Base-by-base conservation (phyloP, 2,797 vertebrate species). In the Amazonetta brasiliensis region DNA sequence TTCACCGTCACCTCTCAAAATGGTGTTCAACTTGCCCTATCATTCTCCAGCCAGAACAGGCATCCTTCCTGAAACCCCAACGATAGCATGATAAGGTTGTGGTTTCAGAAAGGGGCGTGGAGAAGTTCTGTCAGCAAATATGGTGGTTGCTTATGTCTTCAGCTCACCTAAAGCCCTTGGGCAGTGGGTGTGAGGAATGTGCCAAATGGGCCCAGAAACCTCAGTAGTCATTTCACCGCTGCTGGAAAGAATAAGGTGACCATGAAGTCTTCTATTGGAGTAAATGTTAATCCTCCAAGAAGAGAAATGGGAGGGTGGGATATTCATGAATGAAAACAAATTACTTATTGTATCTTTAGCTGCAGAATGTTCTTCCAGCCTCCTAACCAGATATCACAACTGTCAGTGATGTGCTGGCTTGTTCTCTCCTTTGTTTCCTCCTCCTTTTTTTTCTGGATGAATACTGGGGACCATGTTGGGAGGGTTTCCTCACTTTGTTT, bases 41-140 rank as follows among this genome's bases (percentile, higher is more conserved):
- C 80, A 43, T 90, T 90, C 88, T 79, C 33, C 43, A 90, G 56
- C 60, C 63, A 90, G 90, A 77, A 12, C 71, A 90, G 56, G 71
- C 60, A 91, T 66, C 77, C 74, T 88, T 94, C 67, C 56, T 90
- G 67, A 90, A 96, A 90, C 88, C 85, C 80, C 81, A 79, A 2
- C 0, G 83, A 88, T 59, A 84, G 55, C 82, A 55, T 23, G 89
- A 88, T 82, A 94, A 77, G 56, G 67, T 37, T 87, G 90, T 91
- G 90, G 92, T 86, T 96, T 89, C 74, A 88, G 77, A 94, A 94
- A 7, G 41, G 63, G 46, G 35, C 26, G 84, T 64, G 89, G 83
- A 66, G 58, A 63, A 87, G 73, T 68, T 88, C 63, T 73, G 1
- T 63, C 6, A 25, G 59, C 26, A 26, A 59, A 26, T 48, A 44